Evolutionary conservation across 2,888 invertebrate genomes (phyloP).

Genomic region (Hermaeophaga mercurialis): DNA sequence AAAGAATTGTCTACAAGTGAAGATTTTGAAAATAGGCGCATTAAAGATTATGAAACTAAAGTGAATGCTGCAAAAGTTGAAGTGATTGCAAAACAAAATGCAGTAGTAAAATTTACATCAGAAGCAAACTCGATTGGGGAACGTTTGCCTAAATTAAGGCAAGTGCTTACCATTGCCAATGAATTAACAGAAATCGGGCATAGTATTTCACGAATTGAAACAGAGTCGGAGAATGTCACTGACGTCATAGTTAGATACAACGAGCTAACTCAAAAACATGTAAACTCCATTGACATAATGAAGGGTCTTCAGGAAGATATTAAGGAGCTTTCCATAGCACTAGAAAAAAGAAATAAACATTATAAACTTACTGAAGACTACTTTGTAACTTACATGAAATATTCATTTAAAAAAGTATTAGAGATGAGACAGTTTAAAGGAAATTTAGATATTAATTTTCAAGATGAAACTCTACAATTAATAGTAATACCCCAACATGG

Average conservation of each 20-base stretch:
- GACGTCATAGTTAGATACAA: slow-evolving; percentile 47
- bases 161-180: slow-evolving; percentile 48
- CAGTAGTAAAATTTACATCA: slow-evolving; percentile 55
- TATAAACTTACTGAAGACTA: slow-evolving; percentile 54
- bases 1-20: slow-evolving; percentile 50
- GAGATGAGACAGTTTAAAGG: slow-evolving; percentile 66
- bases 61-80: slow-evolving; percentile 48
- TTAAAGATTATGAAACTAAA: slow-evolving; percentile 42
- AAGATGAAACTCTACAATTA: slow-evolving; percentile 58
- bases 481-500: slow-evolving; percentile 63
- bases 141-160: slow-evolving; percentile 59
- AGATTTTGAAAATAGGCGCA: slow-evolving; percentile 44
- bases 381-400: slow-evolving; percentile 54
- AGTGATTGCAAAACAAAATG: slow-evolving; percentile 57
- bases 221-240: slow-evolving; percentile 47
- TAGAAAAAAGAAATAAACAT: slow-evolving; percentile 49
- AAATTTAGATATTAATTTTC: slow-evolving; percentile 61
- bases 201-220: slow-evolving; percentile 56
- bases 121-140: slow-evolving; percentile 60
- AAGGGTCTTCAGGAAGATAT: slow-evolving; percentile 43
- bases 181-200: slow-evolving; percentile 59
- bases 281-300: slow-evolving; percentile 47
- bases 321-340: slow-evolving; percentile 44
- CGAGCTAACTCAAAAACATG: slow-evolving; percentile 50
- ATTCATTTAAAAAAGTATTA: slow-evolving; percentile 63